Percentiles rank a stretch among this genome's conserved stretches.
phyloP scores from a whole-genome alignment of 2,797 vertebrate genomes.

The Buceros bicornis region DNA sequence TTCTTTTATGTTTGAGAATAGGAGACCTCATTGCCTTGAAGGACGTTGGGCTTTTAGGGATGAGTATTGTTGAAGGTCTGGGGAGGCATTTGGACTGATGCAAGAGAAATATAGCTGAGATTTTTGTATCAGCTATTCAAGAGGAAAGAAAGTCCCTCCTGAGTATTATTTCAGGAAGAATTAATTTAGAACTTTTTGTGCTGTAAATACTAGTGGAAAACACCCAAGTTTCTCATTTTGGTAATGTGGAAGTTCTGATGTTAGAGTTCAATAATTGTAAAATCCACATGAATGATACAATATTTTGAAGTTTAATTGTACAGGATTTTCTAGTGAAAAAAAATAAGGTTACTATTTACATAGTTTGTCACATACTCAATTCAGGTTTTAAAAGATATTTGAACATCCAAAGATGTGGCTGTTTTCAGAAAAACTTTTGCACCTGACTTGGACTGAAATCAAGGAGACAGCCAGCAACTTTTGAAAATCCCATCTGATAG shows the following conservation, averaged over 20 bases:
- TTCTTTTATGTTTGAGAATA: neutral
- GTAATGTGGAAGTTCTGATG: neutral
- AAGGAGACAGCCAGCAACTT: slow-evolving; percentile 28
- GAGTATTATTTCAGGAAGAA: neutral
- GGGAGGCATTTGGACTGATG: neutral
- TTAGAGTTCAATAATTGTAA: neutral
- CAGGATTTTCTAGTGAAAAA: neutral
- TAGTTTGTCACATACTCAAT: slow-evolving; percentile 8
- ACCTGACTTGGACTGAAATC: slow-evolving; percentile 63
- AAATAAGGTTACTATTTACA: neutral
- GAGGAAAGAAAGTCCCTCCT: neutral
- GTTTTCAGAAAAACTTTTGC: neutral
- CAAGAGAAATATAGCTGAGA: neutral
- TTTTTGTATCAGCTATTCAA: neutral
- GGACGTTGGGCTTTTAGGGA: neutral
- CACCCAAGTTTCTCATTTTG: neutral
- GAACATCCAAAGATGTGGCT: neutral
- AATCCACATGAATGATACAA: neutral
- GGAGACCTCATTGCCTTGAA: neutral
- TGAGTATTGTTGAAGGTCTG: neutral
- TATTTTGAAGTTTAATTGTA: neutral
- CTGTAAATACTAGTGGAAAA: neutral
- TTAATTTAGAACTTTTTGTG: neutral
- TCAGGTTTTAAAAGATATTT: neutral
- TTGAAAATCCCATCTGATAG: slow-evolving; percentile 49